Base-by-base conservation (phyloP, 2,888 invertebrate species). In the Chloroclystis v-ata region DNA sequence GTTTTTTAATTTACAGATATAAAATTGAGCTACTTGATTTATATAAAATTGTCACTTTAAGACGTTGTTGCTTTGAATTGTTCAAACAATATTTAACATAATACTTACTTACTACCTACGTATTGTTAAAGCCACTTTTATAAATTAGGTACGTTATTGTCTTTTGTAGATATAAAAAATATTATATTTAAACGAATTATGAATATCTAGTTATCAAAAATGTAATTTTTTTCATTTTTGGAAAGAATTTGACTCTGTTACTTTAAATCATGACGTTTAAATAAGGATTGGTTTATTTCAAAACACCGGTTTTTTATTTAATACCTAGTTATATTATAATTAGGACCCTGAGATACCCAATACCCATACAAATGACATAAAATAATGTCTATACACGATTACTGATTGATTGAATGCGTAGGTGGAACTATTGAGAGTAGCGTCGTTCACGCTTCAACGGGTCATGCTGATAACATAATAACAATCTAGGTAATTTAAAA, bases 201-300 rank as follows among this genome's bases (percentile, higher is more conserved):
- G 49, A 60, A 54, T 56, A 55, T 60, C 57, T 66, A 63, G 61
- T 65, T 63, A 65, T 65, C 56, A 35, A 61, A 59, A 59, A 60
- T 64, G 67, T 67, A 69, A 57, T 59, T 69, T 72, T 77, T 75
- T 78, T 60, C 13, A 70, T 79, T 83, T 78, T 79, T 76, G 67
- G 72, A 81, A 74, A 66, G 72, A 74, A 69, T 79, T 82, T 79
- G 78, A 82, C 72, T 77, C 75, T 79, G 81, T 86, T 85, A 81
- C 69, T 76, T 81, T 60, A 77, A 79, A 84, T 86, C 82, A 83
- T 81, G 80, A 80, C 77, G 82, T 82, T 84, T 76, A 64, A 85
- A 83, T 86, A 85, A 84, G 86, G 75, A 79, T 77, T 82, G 69
- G 73, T 75, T 78, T 77, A 82, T 75, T 75, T 76, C 59, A 65